phyloP scores from a whole-genome alignment of 2,888 invertebrate species.

The Nezara viridula region DNA sequence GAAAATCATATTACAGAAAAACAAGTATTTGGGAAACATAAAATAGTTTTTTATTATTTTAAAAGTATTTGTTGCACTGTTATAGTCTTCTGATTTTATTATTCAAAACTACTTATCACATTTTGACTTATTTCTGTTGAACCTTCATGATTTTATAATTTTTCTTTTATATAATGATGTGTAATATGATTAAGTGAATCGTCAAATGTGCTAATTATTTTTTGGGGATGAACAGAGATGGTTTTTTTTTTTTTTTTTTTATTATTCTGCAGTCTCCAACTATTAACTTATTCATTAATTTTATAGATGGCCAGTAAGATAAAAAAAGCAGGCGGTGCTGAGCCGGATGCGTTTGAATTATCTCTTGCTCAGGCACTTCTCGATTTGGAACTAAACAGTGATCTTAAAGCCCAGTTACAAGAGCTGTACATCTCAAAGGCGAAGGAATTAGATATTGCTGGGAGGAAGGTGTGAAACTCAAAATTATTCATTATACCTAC shows the following conservation, averaged over 20 bases:
- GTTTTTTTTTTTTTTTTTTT: no score
- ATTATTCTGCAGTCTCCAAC: neutral
- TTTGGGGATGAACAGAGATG: no score
- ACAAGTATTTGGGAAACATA: neutral
- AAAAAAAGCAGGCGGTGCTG: constrained; percentile 88
- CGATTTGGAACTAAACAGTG: constrained; percentile 97
- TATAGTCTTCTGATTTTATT: neutral
- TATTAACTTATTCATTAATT: neutral
- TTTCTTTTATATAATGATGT: no score
- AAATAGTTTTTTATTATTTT: no score
- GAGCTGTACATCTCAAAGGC: constrained; percentile 96
- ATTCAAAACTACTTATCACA: neutral
- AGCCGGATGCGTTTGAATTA: constrained; percentile 92
- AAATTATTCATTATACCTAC: neutral
- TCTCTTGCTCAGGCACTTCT: constrained; percentile 95
- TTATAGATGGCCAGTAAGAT: constrained; percentile 75
- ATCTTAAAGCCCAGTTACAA: constrained; percentile 94
- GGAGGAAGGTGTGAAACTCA: constrained; percentile 82
- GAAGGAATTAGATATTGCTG: constrained; percentile 92
- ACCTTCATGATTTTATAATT: no score
- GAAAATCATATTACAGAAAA: neutral
- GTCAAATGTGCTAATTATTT: no score
- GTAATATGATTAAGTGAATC: no score
- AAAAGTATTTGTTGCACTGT: no score
- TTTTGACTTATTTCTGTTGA: neutral